Evolutionary conservation across 35 echinoderm and acorn worm species (phyloP).

Genomic region (Amphiura filiformis): DNA sequence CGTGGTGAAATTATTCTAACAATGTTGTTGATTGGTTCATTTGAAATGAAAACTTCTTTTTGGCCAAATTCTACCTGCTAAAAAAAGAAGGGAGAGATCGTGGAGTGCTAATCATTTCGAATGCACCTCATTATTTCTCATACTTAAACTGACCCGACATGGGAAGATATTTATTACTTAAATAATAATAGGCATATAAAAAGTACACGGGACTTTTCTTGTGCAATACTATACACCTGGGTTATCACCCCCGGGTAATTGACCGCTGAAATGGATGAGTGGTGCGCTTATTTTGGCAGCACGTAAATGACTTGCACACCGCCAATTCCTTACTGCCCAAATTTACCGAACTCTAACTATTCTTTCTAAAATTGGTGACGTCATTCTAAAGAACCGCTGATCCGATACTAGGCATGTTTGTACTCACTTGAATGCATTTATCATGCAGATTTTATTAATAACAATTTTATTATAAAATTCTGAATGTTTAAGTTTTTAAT

Average conservation of each 20-base stretch:
- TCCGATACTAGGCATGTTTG: too few species aligned
- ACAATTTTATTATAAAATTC: not conserved
- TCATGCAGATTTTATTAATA: not conserved
- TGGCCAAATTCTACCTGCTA: not conserved
- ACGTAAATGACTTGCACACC: not conserved
- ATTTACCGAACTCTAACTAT: not conserved
- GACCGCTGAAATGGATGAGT: not conserved
- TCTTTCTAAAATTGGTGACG: not conserved
- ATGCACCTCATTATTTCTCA: not conserved
- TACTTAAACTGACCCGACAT: not conserved
- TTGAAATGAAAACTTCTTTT: too few species aligned
- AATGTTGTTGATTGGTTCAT: too few species aligned
- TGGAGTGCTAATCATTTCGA: too few species aligned
- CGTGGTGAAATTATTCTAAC: too few species aligned
- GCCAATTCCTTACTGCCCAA: not conserved
- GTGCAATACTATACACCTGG: not conserved
- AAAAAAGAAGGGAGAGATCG: not conserved
- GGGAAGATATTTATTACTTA: not conserved
- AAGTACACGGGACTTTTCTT: not conserved
- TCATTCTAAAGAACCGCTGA: not conserved
- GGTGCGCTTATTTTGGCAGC: not conserved
- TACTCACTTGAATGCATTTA: not conserved
- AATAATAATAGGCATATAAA: not conserved
- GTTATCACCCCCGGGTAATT: not conserved
- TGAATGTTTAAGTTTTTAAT: not conserved